phyloP scores from a whole-genome alignment of 2,797 vertebrate genomes.

The Schizopygopsis malacanthus region DNA sequence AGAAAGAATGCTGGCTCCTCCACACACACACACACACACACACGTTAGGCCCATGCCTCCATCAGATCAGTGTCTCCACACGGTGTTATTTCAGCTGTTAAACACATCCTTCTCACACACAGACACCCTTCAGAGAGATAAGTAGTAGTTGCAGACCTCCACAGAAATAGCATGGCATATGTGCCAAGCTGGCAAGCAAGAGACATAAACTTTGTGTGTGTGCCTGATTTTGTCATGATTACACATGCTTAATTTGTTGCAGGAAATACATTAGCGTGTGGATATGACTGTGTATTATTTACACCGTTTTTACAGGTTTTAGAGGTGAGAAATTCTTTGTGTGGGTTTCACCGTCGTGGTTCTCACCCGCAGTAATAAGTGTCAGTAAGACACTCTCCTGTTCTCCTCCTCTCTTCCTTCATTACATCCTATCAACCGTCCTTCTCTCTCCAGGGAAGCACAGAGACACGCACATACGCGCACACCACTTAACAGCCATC shows the following conservation, averaged over 20 bases:
- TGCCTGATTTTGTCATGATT: not conserved
- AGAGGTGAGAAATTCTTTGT: conserved; percentile 19
- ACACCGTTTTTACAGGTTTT: not conserved
- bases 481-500: conserved; percentile 67
- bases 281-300: not conserved
- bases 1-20: not conserved
- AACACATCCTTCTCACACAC: conserved; percentile 28
- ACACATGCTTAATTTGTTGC: conserved; percentile 7
- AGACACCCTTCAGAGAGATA: conserved; percentile 35
- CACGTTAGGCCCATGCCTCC: not conserved
- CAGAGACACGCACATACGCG: not conserved
- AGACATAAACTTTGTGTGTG: conserved; percentile 1
- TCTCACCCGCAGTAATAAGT: conserved; percentile 66
- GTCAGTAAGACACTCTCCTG: conserved; percentile 64
- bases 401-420: conserved; percentile 34
- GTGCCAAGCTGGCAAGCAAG: conserved; percentile 15
- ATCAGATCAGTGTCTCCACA: conserved; percentile 27
- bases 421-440: conserved; percentile 55
- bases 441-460: conserved; percentile 54
- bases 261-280: conserved; percentile 6
- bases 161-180: conserved; percentile 30
- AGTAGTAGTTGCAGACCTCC: conserved; percentile 17
- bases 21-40: not conserved
- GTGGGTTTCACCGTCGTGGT: conserved; percentile 23
- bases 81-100: conserved; percentile 47